Conservation (phyloP, 1,140 invertebrate species). For the Drosophila gunungcola region DNA sequence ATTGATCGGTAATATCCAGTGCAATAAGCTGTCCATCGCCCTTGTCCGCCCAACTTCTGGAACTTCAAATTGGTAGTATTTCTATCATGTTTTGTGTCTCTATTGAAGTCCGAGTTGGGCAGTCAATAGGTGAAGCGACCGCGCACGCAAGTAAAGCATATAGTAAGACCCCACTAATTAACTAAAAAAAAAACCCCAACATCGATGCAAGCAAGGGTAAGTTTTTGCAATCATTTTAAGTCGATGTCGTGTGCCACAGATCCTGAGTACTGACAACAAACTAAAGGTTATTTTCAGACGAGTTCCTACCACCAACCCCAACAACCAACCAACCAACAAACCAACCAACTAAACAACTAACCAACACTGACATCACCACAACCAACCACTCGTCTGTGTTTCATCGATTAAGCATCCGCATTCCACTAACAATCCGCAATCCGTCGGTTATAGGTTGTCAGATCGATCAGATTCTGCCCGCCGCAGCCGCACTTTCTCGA, state of each 20-base stretch:
- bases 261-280: conserved; percentile 52
- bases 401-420: conserved; percentile 51
- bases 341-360: conserved; percentile 25
- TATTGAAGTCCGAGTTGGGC: conserved; percentile 16
- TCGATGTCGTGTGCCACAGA: conserved; percentile 54
- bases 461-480: conserved; percentile 5
- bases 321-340: conserved; percentile 24
- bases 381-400: conserved; percentile 10
- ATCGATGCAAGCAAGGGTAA: conserved; percentile 45
- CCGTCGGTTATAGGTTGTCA: conserved; percentile 44
- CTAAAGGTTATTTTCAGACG: conserved; percentile 74
- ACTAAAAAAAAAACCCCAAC: conserved; percentile 20
- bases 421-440: conserved; percentile 42
- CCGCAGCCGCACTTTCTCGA: conserved; percentile 27
- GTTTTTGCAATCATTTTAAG: conserved; percentile 52
- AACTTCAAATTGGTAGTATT: not conserved
- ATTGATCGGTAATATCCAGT: conserved; percentile 26
- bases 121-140: conserved; percentile 11
- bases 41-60: conserved; percentile 47
- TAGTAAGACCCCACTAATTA: conserved; percentile 31
- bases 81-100: too few species aligned
- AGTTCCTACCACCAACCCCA: conserved; percentile 21
- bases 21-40: not conserved
- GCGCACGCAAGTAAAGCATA: conserved; percentile 7
- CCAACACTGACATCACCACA: conserved; percentile 40